Evolutionary conservation across 2,113 vertebrate species (phyloP), one percentile per base, ranked within the genome.

Genomic region (Thryonomys swinderianus): DNA sequence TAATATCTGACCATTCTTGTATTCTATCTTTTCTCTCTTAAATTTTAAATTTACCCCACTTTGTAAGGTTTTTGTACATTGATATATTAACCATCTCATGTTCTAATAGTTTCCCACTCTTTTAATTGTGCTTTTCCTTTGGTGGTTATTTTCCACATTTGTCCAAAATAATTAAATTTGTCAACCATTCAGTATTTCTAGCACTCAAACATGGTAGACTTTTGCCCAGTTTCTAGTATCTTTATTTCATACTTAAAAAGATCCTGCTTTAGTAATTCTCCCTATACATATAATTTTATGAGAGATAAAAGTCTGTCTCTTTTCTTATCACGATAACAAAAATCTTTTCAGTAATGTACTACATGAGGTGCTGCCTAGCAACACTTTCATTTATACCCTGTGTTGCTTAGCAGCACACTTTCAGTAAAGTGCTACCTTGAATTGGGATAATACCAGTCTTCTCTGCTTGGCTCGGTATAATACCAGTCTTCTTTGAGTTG

Each of bases 371-470:
- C 91, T 96, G 76, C 97, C 74, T 97, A 96, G 89, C 91, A 97
- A 94, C 89, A 48, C 11, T 86, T 71, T 57, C 67, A 80, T 93
- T 91, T 85, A 89, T 91, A 91, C 16, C 59, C 57, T 91, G 42
- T 64, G 86, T 96, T 96, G 80, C 89, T 91, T 97, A 97, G 96
- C 83, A 97, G 94, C 89, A 94, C 91, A 81, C 30, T 62, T 96
- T 69, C 86, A 91, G 81, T 96, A 91, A 87, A 30, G n/a, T 76
- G 57, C 16, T 89, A 42, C 69, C 81, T 88, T 90, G 86, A 88
- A 67, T 90, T 91, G 69, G 7, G 73, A 9, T 74, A 93, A 90
- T 79, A 67, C 5, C 21, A 81, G 6, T 85, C 16, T 42, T 42
- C 37, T 42, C 21, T 73, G 37, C 78, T 87, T 81, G 86, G 85